These are phyloP conservation scores for Parasteatoda lunata DNA, from an alignment of 2,888 invertebrate species.

Conservation along the genomic window DNA sequence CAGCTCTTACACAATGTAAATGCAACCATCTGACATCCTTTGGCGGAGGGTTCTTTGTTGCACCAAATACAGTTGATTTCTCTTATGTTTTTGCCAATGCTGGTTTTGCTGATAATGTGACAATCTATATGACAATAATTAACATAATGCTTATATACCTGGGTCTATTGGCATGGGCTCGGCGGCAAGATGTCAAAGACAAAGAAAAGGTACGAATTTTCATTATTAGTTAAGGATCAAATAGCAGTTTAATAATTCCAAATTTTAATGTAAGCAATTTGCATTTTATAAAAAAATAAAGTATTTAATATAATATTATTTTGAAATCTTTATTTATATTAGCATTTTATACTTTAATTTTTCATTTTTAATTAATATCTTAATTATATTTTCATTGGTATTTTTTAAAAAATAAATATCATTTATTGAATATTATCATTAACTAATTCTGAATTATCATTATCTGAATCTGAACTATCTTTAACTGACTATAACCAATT, in stretches of 20 bases:
- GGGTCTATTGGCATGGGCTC: constrained; percentile 74
- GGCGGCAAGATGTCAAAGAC: constrained; percentile 74
- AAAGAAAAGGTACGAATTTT: constrained; percentile 72
- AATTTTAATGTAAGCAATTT: neutral
- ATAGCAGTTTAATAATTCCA: neutral
- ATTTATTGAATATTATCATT: no score
- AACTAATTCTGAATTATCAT: no score
- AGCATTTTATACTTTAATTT: no score
- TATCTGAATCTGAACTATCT: no score
- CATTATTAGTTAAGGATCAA: neutral
- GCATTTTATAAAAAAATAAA: no score
- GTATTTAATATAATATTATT: no score
- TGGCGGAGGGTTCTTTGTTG: constrained; percentile 75
- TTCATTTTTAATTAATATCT: no score
- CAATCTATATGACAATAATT: constrained; percentile 75
- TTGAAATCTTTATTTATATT: no score
- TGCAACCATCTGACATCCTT: constrained; percentile 76
- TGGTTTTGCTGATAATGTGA: constrained; percentile 74
- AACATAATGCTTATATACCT: constrained; percentile 74
- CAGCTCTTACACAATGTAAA: constrained; percentile 70
- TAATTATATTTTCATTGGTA: no score
- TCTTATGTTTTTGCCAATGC: constrained; percentile 75
- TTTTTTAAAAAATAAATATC: no score
- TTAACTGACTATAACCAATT: no score
- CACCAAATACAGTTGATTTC: constrained; percentile 76